Percentiles rank a stretch among this genome's conserved stretches.
Evolutionary conservation across 2,888 invertebrate species (phyloP).

Genomic region (Protodeltote pygarga): DNA sequence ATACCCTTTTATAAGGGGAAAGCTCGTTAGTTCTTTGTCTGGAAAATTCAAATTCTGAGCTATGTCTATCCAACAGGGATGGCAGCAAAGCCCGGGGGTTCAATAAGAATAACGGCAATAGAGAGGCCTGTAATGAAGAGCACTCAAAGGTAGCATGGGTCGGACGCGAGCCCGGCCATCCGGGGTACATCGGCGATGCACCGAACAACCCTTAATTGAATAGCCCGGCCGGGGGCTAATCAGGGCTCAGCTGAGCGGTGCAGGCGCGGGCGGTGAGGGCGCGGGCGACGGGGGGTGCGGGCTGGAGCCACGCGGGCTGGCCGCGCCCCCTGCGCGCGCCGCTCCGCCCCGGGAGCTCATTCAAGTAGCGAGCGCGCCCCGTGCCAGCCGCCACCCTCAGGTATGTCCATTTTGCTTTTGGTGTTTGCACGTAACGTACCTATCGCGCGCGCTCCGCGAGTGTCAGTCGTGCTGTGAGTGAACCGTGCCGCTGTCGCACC

Average conservation of each 20-base stretch:
- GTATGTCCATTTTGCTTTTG: constrained; percentile 86
- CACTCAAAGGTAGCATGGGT: constrained; percentile 69
- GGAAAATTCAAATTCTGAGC: constrained; percentile 56
- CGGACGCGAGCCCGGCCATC: constrained; percentile 57
- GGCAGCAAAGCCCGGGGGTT: constrained; percentile 51
- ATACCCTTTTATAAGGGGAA: background rate
- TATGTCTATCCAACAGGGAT: constrained; percentile 28
- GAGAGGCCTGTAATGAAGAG: constrained; percentile 77
- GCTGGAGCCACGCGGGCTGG: constrained; percentile 86
- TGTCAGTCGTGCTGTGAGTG: constrained; percentile 81
- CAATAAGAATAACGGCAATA: constrained; percentile 73
- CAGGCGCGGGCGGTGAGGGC: constrained; percentile 56
- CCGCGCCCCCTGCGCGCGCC: constrained; percentile 89
- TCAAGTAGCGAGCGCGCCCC: constrained; percentile 85
- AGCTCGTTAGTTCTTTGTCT: constrained; percentile 31
- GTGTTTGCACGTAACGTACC: constrained; percentile 79
- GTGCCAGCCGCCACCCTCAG: constrained; percentile 85
- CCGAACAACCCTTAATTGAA: constrained; percentile 84
- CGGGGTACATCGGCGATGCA: constrained; percentile 73
- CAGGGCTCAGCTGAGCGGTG: constrained; percentile 84
- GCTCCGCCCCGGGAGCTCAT: constrained; percentile 83
- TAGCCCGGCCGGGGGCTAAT: constrained; percentile 84
- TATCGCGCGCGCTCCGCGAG: constrained; percentile 80
- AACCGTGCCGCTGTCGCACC: constrained; percentile 56
- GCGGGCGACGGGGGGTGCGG: constrained; percentile 62